Base-by-base conservation (phyloP, 2,888 invertebrate species). In the Cerceris ruficornis region DNA sequence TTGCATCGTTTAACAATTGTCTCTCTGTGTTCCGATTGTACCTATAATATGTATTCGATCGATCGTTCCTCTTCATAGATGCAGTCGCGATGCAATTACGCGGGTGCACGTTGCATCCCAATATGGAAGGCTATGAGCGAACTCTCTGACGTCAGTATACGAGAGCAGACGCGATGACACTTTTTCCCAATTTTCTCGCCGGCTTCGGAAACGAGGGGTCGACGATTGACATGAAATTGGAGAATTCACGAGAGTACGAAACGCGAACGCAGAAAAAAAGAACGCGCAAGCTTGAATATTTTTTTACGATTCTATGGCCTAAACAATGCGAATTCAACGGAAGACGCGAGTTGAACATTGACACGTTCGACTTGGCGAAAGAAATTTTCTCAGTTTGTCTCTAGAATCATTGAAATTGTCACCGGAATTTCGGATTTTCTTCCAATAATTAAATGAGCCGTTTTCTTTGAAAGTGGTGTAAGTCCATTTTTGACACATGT, bases 1-100 rank as follows among this genome's bases (percentile, higher is more conserved):
- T 66, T 41, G 65, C 67, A 70, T 83, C 81, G 75, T 86, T 85
- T 85, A 84, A 85, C 79, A 71, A 85, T 85, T 83, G 81, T 85
- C 85, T 85, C 83, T 84, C 81, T 86, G 80, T 86, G 85, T 85
- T 85, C 86, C 83, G 77, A 64, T 74, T 82, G 74, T 82, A 82
- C 76, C 75, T 81, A 81, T 75, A 69, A 69, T 71, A 74, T 75
- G 71, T 73, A 82, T 82, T 81, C 75, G 62, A 73, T 70, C 66
- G 77, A 80, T 83, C 80, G 85, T 85, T 85, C 81, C 85, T 82
- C 76, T 78, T 79, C 61, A 81, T 69, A 75, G 74, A 75, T 75
- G 74, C 75, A 69, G 58, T 61, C 72, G 75, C 61, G 64, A 58
- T 52, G 72, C 58, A 57, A 68, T 7, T 15, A 64, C 76, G 71